Percentiles rank a stretch among this genome's conserved stretches.
Evolutionary conservation across 2,888 invertebrate genomes (phyloP).

Genomic region (Trissolcus brochymenae): DNA sequence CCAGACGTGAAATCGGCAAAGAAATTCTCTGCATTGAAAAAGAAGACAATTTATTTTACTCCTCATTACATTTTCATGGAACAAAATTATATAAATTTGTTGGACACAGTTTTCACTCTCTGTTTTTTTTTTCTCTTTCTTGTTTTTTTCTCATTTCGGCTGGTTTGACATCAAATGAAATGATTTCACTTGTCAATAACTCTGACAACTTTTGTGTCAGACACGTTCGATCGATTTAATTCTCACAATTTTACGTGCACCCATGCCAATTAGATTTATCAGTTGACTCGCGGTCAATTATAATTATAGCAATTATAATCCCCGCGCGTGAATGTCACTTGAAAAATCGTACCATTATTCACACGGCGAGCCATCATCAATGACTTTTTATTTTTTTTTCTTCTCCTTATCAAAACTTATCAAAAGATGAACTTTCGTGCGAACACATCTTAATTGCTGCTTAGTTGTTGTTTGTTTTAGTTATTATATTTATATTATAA

Average conservation of each 20-base stretch:
- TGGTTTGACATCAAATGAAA: neutral
- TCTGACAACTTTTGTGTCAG: constrained; percentile 22
- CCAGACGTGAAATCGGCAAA: constrained; percentile 12
- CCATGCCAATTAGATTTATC: constrained; percentile 56
- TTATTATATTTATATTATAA: neutral
- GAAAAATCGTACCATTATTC: too few relatives aligned
- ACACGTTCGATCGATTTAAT: constrained; percentile 41
- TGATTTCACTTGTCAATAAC: neutral
- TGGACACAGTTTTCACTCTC: neutral
- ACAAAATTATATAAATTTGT: neutral
- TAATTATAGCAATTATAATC: constrained; percentile 40
- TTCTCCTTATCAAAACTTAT: too few relatives aligned
- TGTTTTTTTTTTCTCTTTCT: neutral
- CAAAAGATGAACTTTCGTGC: too few relatives aligned
- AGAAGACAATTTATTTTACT: neutral
- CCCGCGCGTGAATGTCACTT: too few relatives aligned
- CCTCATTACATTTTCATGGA: neutral
- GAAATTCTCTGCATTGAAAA: neutral
- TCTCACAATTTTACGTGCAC: constrained; percentile 48
- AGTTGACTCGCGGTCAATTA: constrained; percentile 41
- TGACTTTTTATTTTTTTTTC: too few relatives aligned
- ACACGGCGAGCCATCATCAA: too few relatives aligned
- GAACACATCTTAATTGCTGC: neutral
- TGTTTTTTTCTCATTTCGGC: neutral
- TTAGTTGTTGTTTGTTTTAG: neutral